Percentiles rank a stretch among this genome's conserved stretches.
These are phyloP conservation scores for Phodopus roborovskii DNA, from an alignment of 2,113 vertebrate genomes.

Conservation along the genomic window DNA sequence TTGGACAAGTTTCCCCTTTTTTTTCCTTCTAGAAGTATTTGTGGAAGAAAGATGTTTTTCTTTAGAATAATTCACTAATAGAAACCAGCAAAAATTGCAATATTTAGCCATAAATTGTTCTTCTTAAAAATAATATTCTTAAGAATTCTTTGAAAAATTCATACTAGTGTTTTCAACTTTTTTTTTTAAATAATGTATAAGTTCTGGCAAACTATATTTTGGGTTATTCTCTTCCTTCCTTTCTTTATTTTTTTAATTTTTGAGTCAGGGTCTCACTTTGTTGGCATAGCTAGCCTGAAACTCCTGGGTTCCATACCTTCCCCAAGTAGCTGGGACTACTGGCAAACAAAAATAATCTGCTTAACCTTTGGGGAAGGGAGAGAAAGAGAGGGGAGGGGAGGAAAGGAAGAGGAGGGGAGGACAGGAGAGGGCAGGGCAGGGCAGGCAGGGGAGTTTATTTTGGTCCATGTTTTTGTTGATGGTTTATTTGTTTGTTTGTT, in stretches of 20 bases:
- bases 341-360: not conserved
- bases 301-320: not conserved
- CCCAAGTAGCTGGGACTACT: not conserved
- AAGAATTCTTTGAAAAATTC: not conserved
- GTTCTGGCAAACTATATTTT: constrained; percentile 15
- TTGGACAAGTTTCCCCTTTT: not conserved
- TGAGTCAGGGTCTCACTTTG: not conserved
- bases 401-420: not conserved
- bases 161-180: not conserved
- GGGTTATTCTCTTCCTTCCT: not conserved
- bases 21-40: constrained; percentile 2
- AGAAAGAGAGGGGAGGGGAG: too few species aligned
- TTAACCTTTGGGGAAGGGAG: not conserved
- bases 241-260: not conserved
- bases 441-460: not conserved
- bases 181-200: not conserved
- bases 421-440: too few species aligned
- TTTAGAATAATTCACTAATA: constrained; percentile 46
- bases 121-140: constrained; percentile 25
- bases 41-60: constrained; percentile 42
- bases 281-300: not conserved
- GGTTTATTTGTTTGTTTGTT: not conserved
- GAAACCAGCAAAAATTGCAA: not conserved
- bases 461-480: not conserved
- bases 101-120: constrained; percentile 44